Evolutionary conservation across 2,888 invertebrate species (phyloP).

Genomic region (Schizaphis graminum): DNA sequence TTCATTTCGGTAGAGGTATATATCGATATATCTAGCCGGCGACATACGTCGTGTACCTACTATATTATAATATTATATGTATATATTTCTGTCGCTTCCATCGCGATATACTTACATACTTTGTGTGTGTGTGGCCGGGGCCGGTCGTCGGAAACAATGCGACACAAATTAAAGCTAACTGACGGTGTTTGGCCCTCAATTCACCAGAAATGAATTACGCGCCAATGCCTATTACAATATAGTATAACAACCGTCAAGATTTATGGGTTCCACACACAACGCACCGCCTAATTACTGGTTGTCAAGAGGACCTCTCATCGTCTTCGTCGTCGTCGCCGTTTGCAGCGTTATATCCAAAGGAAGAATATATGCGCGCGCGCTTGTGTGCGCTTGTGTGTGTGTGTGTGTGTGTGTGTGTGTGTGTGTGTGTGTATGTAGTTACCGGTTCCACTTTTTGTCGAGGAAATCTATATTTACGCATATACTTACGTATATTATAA

Average conservation of each 20-base stretch:
- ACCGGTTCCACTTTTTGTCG: constrained; percentile 58
- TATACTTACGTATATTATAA: neutral
- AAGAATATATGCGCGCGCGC: neutral
- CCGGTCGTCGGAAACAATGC: constrained; percentile 54
- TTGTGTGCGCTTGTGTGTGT: neutral
- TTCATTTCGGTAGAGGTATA: neutral
- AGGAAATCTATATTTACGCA: constrained; percentile 22
- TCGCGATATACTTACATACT: constrained; percentile 22
- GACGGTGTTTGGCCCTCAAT: constrained; percentile 56
- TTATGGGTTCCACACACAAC: constrained; percentile 57
- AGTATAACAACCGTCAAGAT: constrained; percentile 61
- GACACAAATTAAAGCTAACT: constrained; percentile 63
- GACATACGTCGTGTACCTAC: neutral
- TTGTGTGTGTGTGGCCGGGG: neutral
- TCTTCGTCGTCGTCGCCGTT: neutral
- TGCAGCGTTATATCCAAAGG: neutral
- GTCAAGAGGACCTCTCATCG: constrained; percentile 56
- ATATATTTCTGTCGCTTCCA: neutral
- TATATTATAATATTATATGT: neutral
- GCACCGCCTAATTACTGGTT: constrained; percentile 62
- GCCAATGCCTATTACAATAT: constrained; percentile 60
- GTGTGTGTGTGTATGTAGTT: constrained; percentile 16
- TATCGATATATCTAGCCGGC: neutral
- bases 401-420: neutral
- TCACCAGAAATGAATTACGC: constrained; percentile 63